Base-by-base conservation (phyloP, 2,888 invertebrate genomes). In the Drosophila macrospina region DNA sequence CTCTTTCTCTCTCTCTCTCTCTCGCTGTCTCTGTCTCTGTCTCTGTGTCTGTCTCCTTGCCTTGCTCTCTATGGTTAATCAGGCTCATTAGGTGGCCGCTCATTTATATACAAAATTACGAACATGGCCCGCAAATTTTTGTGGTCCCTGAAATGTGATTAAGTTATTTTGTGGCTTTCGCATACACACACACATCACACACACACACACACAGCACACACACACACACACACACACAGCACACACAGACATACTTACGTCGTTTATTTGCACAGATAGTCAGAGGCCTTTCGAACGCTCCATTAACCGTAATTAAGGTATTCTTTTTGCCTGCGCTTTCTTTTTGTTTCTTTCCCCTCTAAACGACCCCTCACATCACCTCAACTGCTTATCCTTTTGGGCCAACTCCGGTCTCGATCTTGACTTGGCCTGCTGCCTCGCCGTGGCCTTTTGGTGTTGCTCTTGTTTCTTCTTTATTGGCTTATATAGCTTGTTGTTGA, bases 11-110 rank as follows among this genome's bases (percentile, higher is more conserved):
- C 13, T n/a, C 47, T 6, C 11, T 16, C 32, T 37, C 54, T 11
- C 26, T n/a, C 26, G 47, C 37, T 20, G 20, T 28, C 52, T 30
- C 16, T 50, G 32, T 11, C 48, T 32, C 30, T 26, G 11, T 34
- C 44, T 11, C 11, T 32, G 16, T 5, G n/a, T 13, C 30, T 39
- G 8, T 26, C 30, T 51, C 13, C 37, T 11, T 48, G 32, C 20
- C 48, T 42, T 47, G 47, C 30, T 47, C 67, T 78, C 78, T 74
- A 82, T 80, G 89, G 85, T 85, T 91, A 90, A 90, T 88, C 91
- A 91, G 90, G 89, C 90, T 90, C 90, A 90, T 90, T 90, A 89
- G 90, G 90, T 91, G 90, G 89, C 88, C 91, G 84, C 84, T 84
- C 89, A 87, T 89, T 88, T 88, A 89, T 88, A 88, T 81, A 86